These are phyloP conservation scores for Drosophila murphyi DNA, from an alignment of 1,140 invertebrate genomes.

Conservation along the genomic window DNA sequence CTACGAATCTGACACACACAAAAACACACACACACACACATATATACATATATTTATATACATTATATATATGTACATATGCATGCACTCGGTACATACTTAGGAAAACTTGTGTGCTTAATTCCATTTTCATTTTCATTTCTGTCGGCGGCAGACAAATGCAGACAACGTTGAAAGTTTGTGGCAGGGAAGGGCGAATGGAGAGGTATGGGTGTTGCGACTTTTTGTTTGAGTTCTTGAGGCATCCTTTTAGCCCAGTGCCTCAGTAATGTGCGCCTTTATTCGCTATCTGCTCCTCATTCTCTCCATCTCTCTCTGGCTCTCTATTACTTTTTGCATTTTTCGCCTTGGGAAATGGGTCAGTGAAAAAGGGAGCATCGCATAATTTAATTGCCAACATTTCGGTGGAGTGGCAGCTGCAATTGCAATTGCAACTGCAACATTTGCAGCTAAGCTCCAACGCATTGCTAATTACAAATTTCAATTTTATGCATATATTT, in stretches of 20 bases:
- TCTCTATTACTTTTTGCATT: not conserved
- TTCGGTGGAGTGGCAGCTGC: not conserved
- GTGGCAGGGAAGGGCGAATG: not conserved
- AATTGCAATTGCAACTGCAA: not conserved
- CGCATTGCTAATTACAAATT: constrained; percentile 12
- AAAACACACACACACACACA: not conserved
- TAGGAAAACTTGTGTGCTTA: constrained; percentile 61
- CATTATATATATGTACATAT: constrained; percentile 2
- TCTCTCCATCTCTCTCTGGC: not conserved
- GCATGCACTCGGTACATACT: constrained; percentile 15
- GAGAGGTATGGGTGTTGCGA: not conserved
- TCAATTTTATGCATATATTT: constrained; percentile 11
- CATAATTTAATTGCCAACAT: constrained; percentile 27
- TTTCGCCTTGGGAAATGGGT: constrained; percentile 52
- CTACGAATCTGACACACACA: constrained; percentile 15
- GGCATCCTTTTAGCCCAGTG: constrained; percentile 42
- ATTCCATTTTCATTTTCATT: constrained; percentile 79
- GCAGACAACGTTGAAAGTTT: constrained; percentile 34
- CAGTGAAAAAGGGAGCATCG: constrained; percentile 32
- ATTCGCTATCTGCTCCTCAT: not conserved
- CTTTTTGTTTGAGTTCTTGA: constrained; percentile 64
- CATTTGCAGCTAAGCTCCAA: no score
- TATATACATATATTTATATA: not conserved
- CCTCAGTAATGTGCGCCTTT: constrained; percentile 22
- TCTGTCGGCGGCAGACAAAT: constrained; percentile 27